Evolutionary conservation across 2,888 invertebrate genomes (phyloP).

Genomic region (Choristoneura rosaceana): DNA sequence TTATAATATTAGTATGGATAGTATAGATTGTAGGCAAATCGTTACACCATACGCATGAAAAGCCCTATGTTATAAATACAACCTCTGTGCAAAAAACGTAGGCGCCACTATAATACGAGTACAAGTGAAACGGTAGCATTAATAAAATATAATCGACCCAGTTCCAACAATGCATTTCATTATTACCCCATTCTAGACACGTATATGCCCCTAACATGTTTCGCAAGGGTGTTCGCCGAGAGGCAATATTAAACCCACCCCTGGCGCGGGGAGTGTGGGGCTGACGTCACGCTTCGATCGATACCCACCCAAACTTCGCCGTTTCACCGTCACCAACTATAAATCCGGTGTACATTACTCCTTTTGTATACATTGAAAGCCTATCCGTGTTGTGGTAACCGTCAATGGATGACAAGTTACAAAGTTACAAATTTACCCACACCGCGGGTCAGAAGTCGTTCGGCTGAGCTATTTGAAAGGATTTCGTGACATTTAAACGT

Average conservation of each 20-base stretch:
- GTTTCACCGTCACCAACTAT: neutral
- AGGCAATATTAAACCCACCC: slow-evolving; percentile 48
- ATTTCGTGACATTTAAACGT: slow-evolving; percentile 36
- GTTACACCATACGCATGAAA: too few relatives aligned
- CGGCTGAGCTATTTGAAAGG: slow-evolving; percentile 26
- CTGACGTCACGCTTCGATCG: slow-evolving; percentile 61
- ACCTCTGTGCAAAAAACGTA: neutral
- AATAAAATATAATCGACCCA: slow-evolving; percentile 31
- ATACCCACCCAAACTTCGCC: slow-evolving; percentile 50
- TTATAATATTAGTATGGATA: too few relatives aligned
- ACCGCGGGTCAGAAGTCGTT: slow-evolving; percentile 20
- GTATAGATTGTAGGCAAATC: too few relatives aligned
- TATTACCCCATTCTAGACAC: slow-evolving; percentile 31
- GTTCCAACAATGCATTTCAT: slow-evolving; percentile 25
- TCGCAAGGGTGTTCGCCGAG: slow-evolving; percentile 44
- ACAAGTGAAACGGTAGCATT: slow-evolving; percentile 22
- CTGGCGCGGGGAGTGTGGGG: slow-evolving; percentile 38
- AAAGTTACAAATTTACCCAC: slow-evolving; percentile 8
- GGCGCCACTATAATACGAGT: neutral
- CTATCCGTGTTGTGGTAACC: slow-evolving; percentile 5
- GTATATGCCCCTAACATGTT: slow-evolving; percentile 27
- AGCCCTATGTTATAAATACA: neutral
- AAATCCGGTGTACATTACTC: slow-evolving; percentile 20
- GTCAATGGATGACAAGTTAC: slow-evolving; percentile 29
- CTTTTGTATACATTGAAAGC: slow-evolving; percentile 10